Evolutionary conservation across 2,888 invertebrate genomes (phyloP).

Genomic region (Leptinotarsa juncta): DNA sequence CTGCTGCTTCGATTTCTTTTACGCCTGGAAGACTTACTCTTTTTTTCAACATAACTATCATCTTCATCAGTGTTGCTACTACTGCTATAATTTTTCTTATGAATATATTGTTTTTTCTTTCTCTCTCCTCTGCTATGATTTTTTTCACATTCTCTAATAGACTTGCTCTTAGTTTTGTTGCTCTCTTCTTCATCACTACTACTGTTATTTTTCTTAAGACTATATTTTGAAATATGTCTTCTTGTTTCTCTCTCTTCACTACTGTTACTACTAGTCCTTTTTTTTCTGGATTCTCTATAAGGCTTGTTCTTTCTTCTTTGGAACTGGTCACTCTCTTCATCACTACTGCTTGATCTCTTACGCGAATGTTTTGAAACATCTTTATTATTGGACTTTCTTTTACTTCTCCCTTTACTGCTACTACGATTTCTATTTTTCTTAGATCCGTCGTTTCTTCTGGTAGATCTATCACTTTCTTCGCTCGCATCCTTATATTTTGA

Average conservation of each 20-base stretch:
- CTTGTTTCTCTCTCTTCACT: constrained; percentile 30
- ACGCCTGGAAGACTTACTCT: neutral
- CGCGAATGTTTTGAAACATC: neutral
- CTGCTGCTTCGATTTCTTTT: neutral
- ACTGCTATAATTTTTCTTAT: constrained; percentile 14
- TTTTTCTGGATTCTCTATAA: neutral
- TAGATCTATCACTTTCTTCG: constrained; percentile 31
- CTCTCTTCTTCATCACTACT: neutral
- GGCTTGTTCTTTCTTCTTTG: too few species aligned
- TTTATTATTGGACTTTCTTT: neutral
- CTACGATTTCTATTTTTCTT: constrained; percentile 8
- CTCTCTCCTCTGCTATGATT: constrained; percentile 2
- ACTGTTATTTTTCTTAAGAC: neutral
- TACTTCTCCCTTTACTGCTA: neutral
- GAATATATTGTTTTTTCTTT: neutral
- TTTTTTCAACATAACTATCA: constrained; percentile 14
- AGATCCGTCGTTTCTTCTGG: constrained; percentile 1
- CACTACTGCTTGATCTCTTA: neutral
- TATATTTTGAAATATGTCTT: neutral
- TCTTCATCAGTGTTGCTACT: constrained; percentile 27
- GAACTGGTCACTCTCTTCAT: too few species aligned
- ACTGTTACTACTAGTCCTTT: constrained; percentile 23
- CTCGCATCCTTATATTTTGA: constrained; percentile 22
- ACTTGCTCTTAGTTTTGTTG: neutral
- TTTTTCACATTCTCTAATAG: neutral